Evolutionary conservation across 2,797 vertebrate genomes (phyloP).

Genomic region (Rhadinocentrus ornatus): DNA sequence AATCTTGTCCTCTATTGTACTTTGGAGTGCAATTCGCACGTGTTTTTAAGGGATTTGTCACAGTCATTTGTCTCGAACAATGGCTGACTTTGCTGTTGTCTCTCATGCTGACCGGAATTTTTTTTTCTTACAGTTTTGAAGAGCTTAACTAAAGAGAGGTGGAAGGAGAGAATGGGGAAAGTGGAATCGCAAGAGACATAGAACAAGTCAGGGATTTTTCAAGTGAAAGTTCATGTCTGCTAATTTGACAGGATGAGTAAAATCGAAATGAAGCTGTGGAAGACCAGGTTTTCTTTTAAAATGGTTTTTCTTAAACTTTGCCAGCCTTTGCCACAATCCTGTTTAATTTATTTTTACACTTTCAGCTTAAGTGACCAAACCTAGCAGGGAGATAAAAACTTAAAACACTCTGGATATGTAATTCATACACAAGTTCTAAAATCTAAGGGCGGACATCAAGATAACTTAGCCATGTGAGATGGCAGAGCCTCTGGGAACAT

Average conservation of each 20-base stretch:
- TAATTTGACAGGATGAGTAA: neutral
- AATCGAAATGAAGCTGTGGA: neutral
- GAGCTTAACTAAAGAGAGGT: neutral
- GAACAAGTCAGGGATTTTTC: neutral
- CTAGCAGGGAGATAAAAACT: too few relatives aligned
- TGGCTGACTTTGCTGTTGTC: constrained; percentile 49
- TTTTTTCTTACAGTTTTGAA: constrained; percentile 21
- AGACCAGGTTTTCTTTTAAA: too few relatives aligned
- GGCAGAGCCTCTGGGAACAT: too few relatives aligned
- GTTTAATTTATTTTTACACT: too few relatives aligned
- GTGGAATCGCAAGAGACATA: neutral
- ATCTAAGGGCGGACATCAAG: too few relatives aligned
- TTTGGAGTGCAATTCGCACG: constrained; percentile 35
- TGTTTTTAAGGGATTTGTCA: constrained; percentile 60
- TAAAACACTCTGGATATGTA: too few relatives aligned
- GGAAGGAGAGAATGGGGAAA: neutral
- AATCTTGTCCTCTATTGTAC: constrained; percentile 64
- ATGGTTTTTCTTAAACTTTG: too few relatives aligned
- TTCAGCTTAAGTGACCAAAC: too few relatives aligned
- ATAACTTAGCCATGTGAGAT: too few relatives aligned
- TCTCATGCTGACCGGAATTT: constrained; percentile 42
- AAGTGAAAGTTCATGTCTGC: too few relatives aligned
- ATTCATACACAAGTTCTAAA: too few relatives aligned
- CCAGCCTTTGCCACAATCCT: too few relatives aligned
- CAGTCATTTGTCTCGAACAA: constrained; percentile 62